Percentiles rank a stretch among this genome's conserved stretches.
These are phyloP conservation scores for Cirrhinus mrigala DNA, from an alignment of 2,797 vertebrate species.

Conservation along the genomic window DNA sequence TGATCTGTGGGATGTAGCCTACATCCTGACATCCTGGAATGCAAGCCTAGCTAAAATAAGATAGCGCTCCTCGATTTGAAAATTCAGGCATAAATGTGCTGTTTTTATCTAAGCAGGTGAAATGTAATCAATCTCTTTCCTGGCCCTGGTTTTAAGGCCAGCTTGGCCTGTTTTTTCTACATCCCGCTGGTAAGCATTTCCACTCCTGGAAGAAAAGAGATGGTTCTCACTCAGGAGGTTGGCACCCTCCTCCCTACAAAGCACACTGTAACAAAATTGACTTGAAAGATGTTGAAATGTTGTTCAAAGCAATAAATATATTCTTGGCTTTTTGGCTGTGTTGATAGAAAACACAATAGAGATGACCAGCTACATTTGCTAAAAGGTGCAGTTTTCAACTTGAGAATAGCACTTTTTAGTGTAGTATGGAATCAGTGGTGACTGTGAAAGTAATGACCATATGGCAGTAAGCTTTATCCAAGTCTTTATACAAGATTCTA, in stretches of 20 bases:
- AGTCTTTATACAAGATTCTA: background rate
- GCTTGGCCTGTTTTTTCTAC: constrained; percentile 67
- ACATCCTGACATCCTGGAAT: constrained; percentile 28
- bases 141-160: constrained; percentile 71
- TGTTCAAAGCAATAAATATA: background rate
- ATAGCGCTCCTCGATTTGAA: constrained; percentile 64
- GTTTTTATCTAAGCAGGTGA: constrained; percentile 72
- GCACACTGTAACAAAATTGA: background rate
- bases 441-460: background rate
- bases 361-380: background rate
- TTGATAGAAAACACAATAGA: background rate
- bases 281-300: background rate
- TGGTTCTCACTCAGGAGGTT: constrained; percentile 35
- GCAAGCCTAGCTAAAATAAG: constrained; percentile 44
- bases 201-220: constrained; percentile 50
- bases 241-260: background rate
- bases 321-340: background rate
- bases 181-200: constrained; percentile 57
- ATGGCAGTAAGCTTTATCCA: background rate
- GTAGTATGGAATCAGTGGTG: background rate
- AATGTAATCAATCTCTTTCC: constrained; percentile 72
- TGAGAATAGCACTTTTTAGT: no score
- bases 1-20: constrained; percentile 12
- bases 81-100: constrained; percentile 67
- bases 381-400: background rate